These are phyloP conservation scores for Abrostola triplasia DNA, from an alignment of 2,888 invertebrate genomes.

Conservation along the genomic window DNA sequence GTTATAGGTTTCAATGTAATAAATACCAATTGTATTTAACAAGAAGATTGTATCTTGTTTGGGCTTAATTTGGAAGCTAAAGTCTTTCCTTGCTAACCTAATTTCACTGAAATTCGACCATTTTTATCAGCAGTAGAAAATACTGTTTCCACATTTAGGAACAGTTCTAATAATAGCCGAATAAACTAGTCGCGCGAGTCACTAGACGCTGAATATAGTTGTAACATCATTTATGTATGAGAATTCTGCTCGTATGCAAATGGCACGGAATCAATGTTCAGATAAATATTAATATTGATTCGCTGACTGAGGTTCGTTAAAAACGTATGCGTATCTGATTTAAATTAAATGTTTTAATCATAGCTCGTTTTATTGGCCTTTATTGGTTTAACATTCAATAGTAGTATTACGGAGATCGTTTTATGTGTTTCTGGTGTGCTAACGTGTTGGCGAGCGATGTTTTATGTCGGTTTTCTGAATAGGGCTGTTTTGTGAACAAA, in stretches of 20 bases:
- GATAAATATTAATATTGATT: constrained; percentile 14
- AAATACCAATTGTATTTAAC: too few species aligned
- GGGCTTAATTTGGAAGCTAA: too few species aligned
- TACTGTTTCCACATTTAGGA: background rate
- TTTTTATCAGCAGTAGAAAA: too few species aligned
- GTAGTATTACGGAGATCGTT: too few species aligned
- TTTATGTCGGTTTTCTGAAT: too few species aligned
- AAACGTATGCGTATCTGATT: constrained; percentile 12
- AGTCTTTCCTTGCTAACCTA: too few species aligned
- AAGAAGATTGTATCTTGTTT: too few species aligned
- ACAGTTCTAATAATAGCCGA: background rate
- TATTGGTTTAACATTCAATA: background rate
- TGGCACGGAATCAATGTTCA: constrained; percentile 3
- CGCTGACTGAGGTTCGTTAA: constrained; percentile 1
- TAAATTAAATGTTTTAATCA: constrained; percentile 8
- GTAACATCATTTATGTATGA: constrained; percentile 21
- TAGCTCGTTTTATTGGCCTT: background rate
- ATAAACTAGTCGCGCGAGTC: background rate
- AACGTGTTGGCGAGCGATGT: too few species aligned
- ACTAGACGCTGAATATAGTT: constrained; percentile 4
- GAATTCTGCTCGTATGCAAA: constrained; percentile 17
- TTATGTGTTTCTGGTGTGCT: too few species aligned
- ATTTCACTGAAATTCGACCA: too few species aligned
- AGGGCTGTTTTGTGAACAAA: too few species aligned
- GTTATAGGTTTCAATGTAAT: too few species aligned